These are phyloP conservation scores for Anser cygnoides DNA, from an alignment of 2,113 vertebrate genomes.

Conservation along the genomic window DNA sequence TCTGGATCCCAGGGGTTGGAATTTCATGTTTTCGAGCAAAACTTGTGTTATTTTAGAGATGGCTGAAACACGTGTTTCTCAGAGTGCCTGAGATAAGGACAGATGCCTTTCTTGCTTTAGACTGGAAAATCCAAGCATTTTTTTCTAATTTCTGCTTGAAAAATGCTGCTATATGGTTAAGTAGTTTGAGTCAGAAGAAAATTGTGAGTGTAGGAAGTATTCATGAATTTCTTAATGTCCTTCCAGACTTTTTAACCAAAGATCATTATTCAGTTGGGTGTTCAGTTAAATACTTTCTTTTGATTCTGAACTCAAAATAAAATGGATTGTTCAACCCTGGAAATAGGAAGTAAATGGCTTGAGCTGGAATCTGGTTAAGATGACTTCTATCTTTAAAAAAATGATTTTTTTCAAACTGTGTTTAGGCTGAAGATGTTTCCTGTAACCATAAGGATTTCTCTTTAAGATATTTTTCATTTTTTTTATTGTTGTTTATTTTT, in stretches of 20 bases:
- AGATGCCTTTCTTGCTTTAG: not conserved
- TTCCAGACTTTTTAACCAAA: not conserved
- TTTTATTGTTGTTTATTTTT: not conserved
- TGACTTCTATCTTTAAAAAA: not conserved
- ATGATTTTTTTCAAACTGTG: not conserved
- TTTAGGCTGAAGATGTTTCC: not conserved
- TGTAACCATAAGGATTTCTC: accelerated
- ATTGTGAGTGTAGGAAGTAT: not conserved
- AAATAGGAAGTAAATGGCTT: too few relatives aligned
- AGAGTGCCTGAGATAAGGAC: not conserved
- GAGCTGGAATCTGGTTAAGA: not conserved
- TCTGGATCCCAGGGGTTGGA: not conserved
- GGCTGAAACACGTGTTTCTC: not conserved
- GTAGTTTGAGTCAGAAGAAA: not conserved
- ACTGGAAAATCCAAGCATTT: not conserved
- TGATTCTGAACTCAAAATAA: not conserved
- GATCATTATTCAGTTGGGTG: not conserved
- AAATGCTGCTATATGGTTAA: not conserved
- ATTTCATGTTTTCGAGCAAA: not conserved
- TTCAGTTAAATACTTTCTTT: not conserved
- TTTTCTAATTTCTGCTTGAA: not conserved
- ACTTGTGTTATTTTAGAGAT: not conserved
- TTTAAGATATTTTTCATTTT: not conserved
- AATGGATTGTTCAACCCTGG: not conserved
- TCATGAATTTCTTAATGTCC: not conserved